Percentiles rank a stretch among this genome's conserved stretches.
phyloP scores from a whole-genome alignment of 2,888 invertebrate genomes.

The Palloptera scutellata region DNA sequence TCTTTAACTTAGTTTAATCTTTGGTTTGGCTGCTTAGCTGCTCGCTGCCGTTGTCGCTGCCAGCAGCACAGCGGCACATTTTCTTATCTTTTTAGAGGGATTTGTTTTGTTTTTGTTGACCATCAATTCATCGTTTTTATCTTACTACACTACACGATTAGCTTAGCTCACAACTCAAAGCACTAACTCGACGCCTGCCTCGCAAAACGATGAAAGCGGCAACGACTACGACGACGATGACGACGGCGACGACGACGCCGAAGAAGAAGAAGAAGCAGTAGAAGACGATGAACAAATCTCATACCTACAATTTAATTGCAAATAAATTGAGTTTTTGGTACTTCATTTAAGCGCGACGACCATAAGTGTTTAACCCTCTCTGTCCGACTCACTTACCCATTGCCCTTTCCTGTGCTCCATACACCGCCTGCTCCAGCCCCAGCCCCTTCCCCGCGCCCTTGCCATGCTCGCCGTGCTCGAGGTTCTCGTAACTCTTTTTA shows the following conservation, averaged over 20 bases:
- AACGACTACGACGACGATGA: background rate
- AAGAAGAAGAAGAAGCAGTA: background rate
- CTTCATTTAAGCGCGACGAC: conserved; percentile 60
- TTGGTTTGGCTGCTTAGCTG: conserved; percentile 2
- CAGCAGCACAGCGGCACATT: background rate
- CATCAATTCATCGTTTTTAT: conserved; percentile 15
- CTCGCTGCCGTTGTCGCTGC: background rate
- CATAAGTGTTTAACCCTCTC: conserved; percentile 26
- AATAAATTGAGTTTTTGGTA: conserved; percentile 63
- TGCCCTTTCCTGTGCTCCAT: background rate
- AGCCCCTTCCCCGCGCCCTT: background rate
- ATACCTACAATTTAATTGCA: conserved; percentile 60
- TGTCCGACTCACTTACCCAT: background rate
- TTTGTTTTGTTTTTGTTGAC: background rate
- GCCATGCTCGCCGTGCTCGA: no score
- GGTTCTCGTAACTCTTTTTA: no score
- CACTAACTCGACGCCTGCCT: no score
- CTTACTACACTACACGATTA: background rate
- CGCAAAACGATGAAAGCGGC: no score
- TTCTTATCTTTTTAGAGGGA: background rate
- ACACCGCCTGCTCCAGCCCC: background rate
- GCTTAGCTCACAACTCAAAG: background rate
- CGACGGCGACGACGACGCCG: background rate
- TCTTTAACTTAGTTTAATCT: conserved; percentile 11
- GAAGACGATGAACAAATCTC: background rate